Conservation (phyloP, 2,113 vertebrate genomes). For the Gulo gulo region DNA sequence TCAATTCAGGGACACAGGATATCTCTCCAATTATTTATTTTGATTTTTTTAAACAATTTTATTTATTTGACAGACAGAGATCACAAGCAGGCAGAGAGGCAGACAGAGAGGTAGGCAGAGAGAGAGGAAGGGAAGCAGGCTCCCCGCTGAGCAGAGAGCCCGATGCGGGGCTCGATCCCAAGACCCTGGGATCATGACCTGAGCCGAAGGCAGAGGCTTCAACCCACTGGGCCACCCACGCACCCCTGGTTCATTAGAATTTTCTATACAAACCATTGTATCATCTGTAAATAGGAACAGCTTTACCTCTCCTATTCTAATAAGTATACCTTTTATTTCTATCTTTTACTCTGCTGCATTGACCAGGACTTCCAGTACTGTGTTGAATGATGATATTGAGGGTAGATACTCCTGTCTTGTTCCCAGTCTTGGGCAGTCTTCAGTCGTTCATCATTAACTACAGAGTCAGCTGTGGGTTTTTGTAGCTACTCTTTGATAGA, state of each 20-base stretch:
- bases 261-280: neutral
- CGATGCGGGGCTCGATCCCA: no score
- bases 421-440: neutral
- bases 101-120: no score
- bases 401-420: neutral
- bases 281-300: neutral
- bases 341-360: neutral
- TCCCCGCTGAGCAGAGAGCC: no score
- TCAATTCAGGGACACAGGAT: neutral
- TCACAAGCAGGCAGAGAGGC: no score
- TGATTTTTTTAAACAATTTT: neutral
- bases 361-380: neutral
- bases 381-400: neutral
- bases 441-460: neutral
- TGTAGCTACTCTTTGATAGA: neutral
- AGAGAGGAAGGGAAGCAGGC: no score
- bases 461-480: neutral
- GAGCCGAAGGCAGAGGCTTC: no score
- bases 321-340: neutral
- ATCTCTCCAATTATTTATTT: neutral
- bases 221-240: no score
- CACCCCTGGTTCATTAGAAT: neutral
- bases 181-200: no score
- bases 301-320: neutral
- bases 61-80: neutral